These are phyloP conservation scores for Sinocyclocheilus anshuiensis DNA, from an alignment of 2,113 vertebrate genomes.

Conservation along the genomic window DNA sequence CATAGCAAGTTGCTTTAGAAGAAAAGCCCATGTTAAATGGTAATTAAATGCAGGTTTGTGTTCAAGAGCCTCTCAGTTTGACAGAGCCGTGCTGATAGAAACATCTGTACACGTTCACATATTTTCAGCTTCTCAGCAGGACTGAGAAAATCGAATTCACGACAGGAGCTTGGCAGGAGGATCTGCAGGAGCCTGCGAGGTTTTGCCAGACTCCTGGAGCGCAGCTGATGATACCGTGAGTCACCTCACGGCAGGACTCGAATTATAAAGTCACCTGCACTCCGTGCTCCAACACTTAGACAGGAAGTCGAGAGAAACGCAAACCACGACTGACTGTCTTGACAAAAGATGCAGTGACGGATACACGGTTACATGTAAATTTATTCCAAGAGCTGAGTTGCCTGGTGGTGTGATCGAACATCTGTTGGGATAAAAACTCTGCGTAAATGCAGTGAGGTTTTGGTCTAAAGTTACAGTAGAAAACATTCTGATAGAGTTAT, in stretches of 20 bases:
- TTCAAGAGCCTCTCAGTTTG: constrained; percentile 12
- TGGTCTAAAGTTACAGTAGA: neutral
- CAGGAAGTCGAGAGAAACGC: neutral
- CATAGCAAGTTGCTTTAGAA: neutral
- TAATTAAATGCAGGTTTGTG: constrained; percentile 16
- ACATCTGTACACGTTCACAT: constrained; percentile 29
- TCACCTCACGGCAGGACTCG: constrained; percentile 13
- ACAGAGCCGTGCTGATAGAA: constrained; percentile 25
- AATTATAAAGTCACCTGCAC: constrained; percentile 32
- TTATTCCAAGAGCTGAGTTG: neutral
- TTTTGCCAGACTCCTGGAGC: constrained; percentile 35
- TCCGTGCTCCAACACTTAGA: neutral
- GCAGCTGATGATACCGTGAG: constrained; percentile 38
- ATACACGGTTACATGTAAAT: neutral
- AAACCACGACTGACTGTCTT: neutral
- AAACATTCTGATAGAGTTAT: neutral
- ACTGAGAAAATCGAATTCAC: constrained; percentile 5
- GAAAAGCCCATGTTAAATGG: neutral
- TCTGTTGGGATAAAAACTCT: neutral
- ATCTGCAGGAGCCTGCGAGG: neutral
- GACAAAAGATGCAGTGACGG: neutral
- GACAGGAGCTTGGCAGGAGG: constrained; percentile 17
- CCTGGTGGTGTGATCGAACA: neutral
- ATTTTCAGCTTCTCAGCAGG: constrained; percentile 24
- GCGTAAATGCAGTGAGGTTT: neutral